Evolutionary conservation across 2,113 vertebrate species (phyloP).

Genomic region (Spea bombifrons): DNA sequence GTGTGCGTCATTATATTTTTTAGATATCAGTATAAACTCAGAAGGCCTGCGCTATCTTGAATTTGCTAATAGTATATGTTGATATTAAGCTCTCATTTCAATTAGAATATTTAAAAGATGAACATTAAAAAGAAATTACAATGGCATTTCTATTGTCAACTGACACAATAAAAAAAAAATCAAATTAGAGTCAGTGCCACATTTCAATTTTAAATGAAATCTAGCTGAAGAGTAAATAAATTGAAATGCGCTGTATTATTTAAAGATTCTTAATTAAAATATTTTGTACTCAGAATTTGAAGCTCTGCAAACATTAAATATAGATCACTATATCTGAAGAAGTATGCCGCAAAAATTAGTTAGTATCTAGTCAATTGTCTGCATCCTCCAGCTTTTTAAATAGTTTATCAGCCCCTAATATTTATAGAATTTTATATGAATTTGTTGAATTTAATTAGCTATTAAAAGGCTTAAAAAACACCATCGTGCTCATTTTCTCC

Average conservation of each 20-base stretch:
- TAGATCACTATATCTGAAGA: constrained; percentile 5
- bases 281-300: constrained; percentile 15
- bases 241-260: constrained; percentile 26
- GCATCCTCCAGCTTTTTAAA: neutral
- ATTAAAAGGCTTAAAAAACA: too few species aligned
- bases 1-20: constrained; percentile 18
- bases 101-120: constrained; percentile 31
- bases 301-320: constrained; percentile 18
- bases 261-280: constrained; percentile 43
- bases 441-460: neutral
- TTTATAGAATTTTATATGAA: constrained; percentile 1
- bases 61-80: constrained; percentile 4
- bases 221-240: constrained; percentile 33
- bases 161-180: constrained; percentile 16
- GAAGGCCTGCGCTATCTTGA: neutral
- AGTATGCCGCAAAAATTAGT: neutral
- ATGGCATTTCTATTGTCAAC: constrained; percentile 31
- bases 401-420: neutral
- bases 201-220: constrained; percentile 35
- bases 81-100: constrained; percentile 26
- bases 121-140: constrained; percentile 32
- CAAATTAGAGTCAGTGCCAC: constrained; percentile 19
- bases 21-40: constrained; percentile 34
- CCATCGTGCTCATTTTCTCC: too few species aligned
- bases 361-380: neutral